A percentile compares a stretch with the other conserved stretches of the same genome.
Conservation (phyloP, 1,140 invertebrate species). For the Heliconius himera region DNA sequence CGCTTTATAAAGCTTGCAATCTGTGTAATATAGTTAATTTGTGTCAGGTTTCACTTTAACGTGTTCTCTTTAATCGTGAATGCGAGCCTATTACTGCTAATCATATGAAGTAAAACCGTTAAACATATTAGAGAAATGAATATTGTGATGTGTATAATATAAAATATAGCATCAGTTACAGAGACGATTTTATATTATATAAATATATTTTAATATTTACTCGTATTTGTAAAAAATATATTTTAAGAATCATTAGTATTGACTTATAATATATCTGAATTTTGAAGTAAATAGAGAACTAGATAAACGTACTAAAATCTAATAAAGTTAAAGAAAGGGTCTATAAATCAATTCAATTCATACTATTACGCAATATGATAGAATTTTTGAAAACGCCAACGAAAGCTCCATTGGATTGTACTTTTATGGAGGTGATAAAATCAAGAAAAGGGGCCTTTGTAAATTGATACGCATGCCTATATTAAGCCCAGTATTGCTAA, state of each 20-base stretch:
- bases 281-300: background rate
- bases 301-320: background rate
- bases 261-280: background rate
- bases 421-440: background rate
- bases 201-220: too few species aligned
- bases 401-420: background rate
- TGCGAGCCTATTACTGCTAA: constrained; percentile 8
- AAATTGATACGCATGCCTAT: background rate
- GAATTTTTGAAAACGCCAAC: background rate
- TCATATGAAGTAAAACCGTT: constrained; percentile 3
- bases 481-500: background rate
- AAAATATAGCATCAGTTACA: background rate
- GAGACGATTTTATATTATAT: background rate
- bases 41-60: constrained; percentile 7
- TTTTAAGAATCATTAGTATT: background rate
- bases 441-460: constrained; percentile 10
- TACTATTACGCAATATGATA: background rate
- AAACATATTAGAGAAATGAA: background rate
- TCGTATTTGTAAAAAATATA: background rate
- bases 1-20: constrained; percentile 24
- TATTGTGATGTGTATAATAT: background rate
- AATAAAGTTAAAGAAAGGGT: background rate
- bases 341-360: background rate
- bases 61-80: background rate
- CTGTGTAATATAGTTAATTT: constrained; percentile 18